Evolutionary conservation across 2,888 invertebrate genomes (phyloP).

Genomic region (Parnassius glacialis): DNA sequence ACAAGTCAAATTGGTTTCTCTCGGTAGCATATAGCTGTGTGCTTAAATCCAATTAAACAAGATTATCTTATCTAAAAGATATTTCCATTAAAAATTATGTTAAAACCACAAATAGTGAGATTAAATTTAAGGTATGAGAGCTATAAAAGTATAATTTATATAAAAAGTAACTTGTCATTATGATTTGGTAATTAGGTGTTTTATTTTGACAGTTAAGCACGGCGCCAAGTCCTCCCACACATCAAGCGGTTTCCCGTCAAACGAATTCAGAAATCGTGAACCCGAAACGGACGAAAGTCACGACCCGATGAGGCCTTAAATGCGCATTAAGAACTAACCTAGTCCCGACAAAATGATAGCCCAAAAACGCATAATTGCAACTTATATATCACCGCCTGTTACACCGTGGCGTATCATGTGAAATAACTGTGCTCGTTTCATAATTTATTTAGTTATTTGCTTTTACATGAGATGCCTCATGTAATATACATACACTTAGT

Average conservation of each 20-base stretch:
- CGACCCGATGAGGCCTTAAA: slow-evolving; percentile 48
- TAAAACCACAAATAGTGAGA: too few relatives aligned
- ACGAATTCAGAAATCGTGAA: slow-evolving; percentile 55
- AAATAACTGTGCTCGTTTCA: not conserved
- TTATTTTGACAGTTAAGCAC: slow-evolving; percentile 26
- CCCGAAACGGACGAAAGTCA: slow-evolving; percentile 49
- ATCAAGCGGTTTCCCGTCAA: slow-evolving; percentile 38
- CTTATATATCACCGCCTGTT: slow-evolving; percentile 33
- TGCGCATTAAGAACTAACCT: slow-evolving; percentile 54
- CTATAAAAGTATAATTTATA: slow-evolving; percentile 1
- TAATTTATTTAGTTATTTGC: not conserved
- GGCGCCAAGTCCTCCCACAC: slow-evolving; percentile 32
- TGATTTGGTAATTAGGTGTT: slow-evolving; percentile 13
- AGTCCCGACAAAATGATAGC: slow-evolving; percentile 60
- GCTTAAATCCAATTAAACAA: too few relatives aligned
- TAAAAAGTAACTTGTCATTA: not conserved
- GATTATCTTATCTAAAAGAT: too few relatives aligned
- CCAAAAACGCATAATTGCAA: slow-evolving; percentile 56
- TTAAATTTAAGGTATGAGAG: not conserved
- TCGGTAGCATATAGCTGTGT: too few relatives aligned
- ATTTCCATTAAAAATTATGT: too few relatives aligned
- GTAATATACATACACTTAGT: too few relatives aligned
- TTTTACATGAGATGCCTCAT: too few relatives aligned
- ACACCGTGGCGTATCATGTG: slow-evolving; percentile 40
- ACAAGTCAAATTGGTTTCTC: too few relatives aligned